phyloP scores from a whole-genome alignment of 2,888 invertebrate genomes.

The Melanchra persicariae region DNA sequence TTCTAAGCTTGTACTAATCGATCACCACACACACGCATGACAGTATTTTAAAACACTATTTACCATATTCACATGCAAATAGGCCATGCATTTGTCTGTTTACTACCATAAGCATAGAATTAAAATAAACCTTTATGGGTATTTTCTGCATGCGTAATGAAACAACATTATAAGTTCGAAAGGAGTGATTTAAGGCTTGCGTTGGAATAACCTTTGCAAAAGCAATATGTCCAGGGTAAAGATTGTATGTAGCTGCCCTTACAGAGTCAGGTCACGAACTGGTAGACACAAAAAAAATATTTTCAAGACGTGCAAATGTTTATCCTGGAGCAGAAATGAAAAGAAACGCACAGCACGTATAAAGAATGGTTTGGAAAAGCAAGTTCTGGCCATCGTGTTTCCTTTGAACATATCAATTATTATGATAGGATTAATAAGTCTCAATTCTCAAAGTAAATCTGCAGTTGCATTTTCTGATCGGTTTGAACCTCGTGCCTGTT shows the following conservation, averaged over 20 bases:
- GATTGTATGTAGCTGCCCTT: conserved; percentile 1
- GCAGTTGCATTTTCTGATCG: neutral
- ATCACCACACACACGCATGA: conserved; percentile 17
- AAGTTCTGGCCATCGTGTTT: neutral
- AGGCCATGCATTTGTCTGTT: conserved; percentile 30
- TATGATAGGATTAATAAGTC: neutral
- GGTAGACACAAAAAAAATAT: conserved; percentile 17
- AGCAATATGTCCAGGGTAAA: neutral
- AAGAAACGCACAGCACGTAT: neutral
- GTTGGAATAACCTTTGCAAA: conserved; percentile 25
- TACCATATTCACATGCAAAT: conserved; percentile 60
- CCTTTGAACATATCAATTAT: neutral
- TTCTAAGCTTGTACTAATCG: conserved; percentile 11
- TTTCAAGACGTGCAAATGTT: conserved; percentile 25
- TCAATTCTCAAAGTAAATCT: neutral
- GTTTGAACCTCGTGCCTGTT: neutral
- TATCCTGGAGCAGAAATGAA: conserved; percentile 4
- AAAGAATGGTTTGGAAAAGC: neutral
- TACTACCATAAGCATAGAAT: conserved; percentile 35
- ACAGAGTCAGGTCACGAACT: conserved; percentile 24
- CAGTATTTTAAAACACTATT: conserved; percentile 45
- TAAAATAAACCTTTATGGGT: conserved; percentile 21
- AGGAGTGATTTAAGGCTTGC: conserved; percentile 5
- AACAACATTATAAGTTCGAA: conserved; percentile 8
- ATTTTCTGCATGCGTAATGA: conserved; percentile 30